Evolutionary conservation across 2,797 vertebrate genomes (phyloP).

Genomic region (Spinus olivaceus): DNA sequence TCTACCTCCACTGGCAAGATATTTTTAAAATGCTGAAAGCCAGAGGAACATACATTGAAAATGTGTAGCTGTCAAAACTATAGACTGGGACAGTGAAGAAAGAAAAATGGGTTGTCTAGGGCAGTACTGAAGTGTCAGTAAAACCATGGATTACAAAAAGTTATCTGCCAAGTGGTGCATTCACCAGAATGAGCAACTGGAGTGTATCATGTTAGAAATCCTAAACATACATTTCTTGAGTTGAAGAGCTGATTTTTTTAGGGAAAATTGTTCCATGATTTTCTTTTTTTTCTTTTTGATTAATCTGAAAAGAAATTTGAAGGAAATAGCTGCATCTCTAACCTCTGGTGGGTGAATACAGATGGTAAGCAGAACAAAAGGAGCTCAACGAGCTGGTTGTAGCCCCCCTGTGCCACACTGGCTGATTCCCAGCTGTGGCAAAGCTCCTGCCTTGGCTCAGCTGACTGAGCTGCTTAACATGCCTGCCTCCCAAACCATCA

Average conservation of each 20-base stretch:
- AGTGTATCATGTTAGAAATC: neutral
- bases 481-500: neutral
- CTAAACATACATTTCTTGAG: neutral
- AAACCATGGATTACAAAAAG: neutral
- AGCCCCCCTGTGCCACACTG: neutral
- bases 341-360: neutral
- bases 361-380: neutral
- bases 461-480: neutral
- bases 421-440: neutral
- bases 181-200: neutral
- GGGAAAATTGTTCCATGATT: rapidly evolving
- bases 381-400: neutral
- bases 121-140: neutral
- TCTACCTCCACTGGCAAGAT: neutral
- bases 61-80: neutral
- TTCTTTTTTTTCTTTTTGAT: neutral
- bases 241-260: neutral
- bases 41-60: neutral
- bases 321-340: neutral
- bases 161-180: neutral
- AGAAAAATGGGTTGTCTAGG: neutral
- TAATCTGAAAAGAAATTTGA: neutral
- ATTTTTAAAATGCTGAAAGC: neutral
- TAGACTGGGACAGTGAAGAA: neutral
- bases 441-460: neutral